Evolutionary conservation across 1,140 invertebrate species (phyloP), one percentile per base, ranked within the genome.

Genomic region (Microplitis mediator): DNA sequence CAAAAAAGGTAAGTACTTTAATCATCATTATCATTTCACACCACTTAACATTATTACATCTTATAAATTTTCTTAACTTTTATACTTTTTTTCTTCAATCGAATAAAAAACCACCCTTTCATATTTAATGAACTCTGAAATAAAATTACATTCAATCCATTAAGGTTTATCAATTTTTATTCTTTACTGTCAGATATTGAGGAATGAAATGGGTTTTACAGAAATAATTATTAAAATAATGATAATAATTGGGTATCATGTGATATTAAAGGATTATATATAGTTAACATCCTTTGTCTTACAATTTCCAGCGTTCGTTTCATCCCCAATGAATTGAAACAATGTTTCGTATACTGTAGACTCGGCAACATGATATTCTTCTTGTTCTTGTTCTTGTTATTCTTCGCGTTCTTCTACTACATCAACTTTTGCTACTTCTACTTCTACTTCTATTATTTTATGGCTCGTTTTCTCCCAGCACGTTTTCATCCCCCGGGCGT

Each of bases 1-100:
- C 84, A 52, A 86, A 85, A 86, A 86, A 86, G 84, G 85, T 86
- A 76, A 78, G 76, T 75, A 35, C 75, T 39, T 13, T 35, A 45
- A 45, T 45, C 39, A 45, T 63, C 70, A 67, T 39, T 71, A 9
- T 63, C 70, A 67, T 39, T 71, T 6, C 14, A 61, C 31, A 56
- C 56, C 8, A 58, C 52, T 54, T 23, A 6, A 5, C n/a, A 36
- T 31, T 61, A 31, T 61, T 14, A 31, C 58, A 61, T 32, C 31
- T 61, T 61, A 23, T 9, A 23, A 8, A 9, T 13, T 52, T n/a
- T 31, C 32, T n/a, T 4, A 51, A 23, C n/a, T 23, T n/a, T 54
- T 9, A 54, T 51, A 68, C 39, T 45, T 45, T 5, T 2, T 23
- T 2, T 50, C n/a, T 3, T 56, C 16, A 16, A 56, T 45, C n/a